phyloP scores from a whole-genome alignment of 2,797 vertebrate genomes.

The Acanthis flammea region DNA sequence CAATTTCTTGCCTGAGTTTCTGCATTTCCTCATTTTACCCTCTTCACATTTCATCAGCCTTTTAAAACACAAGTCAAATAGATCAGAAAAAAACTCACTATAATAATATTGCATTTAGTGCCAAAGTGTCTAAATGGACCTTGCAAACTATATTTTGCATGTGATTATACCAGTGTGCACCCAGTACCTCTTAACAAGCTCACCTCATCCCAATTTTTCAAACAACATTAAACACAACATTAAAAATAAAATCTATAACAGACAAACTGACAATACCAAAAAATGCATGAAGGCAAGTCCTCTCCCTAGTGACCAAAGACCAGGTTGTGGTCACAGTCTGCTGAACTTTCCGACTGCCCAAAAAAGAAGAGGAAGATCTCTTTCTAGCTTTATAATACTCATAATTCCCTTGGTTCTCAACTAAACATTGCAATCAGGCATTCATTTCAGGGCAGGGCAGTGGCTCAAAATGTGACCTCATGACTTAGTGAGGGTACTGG shows the following conservation, averaged over 20 bases:
- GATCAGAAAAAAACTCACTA: background rate
- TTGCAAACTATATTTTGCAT: constrained; percentile 12
- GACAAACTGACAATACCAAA: background rate
- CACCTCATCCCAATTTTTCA: background rate
- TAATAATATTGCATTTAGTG: constrained; percentile 13
- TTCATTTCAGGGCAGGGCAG: background rate
- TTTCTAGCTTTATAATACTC: background rate
- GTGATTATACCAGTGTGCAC: background rate
- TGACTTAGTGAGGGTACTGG: background rate
- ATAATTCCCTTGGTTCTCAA: background rate
- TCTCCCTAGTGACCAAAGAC: background rate
- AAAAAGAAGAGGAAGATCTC: background rate
- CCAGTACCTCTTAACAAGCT: background rate
- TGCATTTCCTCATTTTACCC: background rate
- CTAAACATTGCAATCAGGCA: background rate
- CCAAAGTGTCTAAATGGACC: constrained; percentile 13
- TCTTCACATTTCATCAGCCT: constrained; percentile 37
- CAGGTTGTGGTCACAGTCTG: background rate
- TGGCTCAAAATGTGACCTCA: background rate
- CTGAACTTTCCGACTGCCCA: background rate
- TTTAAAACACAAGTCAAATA: constrained; percentile 39
- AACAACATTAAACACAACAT: constrained; percentile 33
- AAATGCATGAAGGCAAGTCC: background rate
- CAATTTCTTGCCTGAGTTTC: constrained; percentile 24
- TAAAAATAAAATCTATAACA: constrained; percentile 11